Conservation (phyloP, 1,140 invertebrate species). For the Hormaphis cornu region DNA sequence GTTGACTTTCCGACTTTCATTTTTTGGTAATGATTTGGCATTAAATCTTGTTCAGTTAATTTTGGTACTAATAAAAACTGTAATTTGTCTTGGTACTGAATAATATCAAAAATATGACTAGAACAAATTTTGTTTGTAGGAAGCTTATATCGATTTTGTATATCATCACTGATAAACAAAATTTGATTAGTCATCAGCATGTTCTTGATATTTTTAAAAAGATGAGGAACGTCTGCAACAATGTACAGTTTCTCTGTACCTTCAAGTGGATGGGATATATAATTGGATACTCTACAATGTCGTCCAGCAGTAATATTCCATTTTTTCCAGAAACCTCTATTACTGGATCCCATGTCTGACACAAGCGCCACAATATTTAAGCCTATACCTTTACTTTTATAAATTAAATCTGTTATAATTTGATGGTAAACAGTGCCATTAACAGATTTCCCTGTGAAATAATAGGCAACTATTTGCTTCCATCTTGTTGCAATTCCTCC, state of each 20-base stretch:
- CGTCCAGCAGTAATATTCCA: neutral
- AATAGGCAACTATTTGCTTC: slow-evolving; percentile 13
- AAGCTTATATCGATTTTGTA: neutral
- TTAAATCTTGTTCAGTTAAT: neutral
- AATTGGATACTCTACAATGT: neutral
- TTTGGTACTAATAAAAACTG: neutral
- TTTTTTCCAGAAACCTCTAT: neutral
- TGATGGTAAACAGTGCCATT: neutral
- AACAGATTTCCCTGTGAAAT: slow-evolving; percentile 1
- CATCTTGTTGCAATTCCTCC: neutral
- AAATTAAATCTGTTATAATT: neutral
- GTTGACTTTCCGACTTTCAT: neutral
- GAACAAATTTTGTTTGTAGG: neutral
- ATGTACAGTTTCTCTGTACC: neutral
- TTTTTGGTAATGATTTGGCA: neutral
- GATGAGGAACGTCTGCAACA: neutral
- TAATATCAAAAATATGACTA: neutral
- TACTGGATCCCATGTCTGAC: neutral
- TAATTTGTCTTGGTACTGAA: neutral
- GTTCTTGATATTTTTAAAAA: neutral
- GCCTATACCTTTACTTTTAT: neutral
- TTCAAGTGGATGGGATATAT: neutral
- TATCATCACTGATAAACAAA: neutral
- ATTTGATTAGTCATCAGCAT: neutral
- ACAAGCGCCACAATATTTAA: neutral